These are phyloP conservation scores for Phenganax marumi DNA, from an alignment of 92 coral and sea anemone species.

Conservation along the genomic window DNA sequence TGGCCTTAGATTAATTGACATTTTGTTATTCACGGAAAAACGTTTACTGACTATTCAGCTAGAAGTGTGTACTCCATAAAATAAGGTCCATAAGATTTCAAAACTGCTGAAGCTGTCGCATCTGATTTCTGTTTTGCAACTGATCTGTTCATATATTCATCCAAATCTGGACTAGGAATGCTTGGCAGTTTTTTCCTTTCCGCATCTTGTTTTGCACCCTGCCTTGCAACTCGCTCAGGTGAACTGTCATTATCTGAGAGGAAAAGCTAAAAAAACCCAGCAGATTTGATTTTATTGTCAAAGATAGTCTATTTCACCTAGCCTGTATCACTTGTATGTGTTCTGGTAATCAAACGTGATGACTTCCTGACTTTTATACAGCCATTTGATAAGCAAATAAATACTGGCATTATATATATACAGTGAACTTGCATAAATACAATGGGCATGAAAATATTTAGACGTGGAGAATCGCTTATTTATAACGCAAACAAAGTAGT, in stretches of 20 bases:
- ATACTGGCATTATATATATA: no score
- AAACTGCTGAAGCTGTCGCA: constrained; percentile 57
- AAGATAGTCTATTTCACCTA: no score
- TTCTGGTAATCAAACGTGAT: no score
- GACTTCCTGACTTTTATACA: no score
- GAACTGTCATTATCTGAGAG: constrained; percentile 13
- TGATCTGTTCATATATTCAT: constrained; percentile 89
- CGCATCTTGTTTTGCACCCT: constrained; percentile 5
- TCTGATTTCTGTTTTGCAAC: constrained; percentile 88
- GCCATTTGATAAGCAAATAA: no score
- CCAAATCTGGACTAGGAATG: constrained; percentile 93
- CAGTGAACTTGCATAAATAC: no score
- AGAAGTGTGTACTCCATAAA: constrained; percentile 90
- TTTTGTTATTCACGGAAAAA: no score
- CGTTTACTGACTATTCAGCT: constrained; percentile 93
- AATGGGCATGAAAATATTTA: no score
- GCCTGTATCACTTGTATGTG: no score
- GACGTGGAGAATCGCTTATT: no score
- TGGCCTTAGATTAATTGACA: neutral
- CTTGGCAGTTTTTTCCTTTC: constrained; percentile 71
- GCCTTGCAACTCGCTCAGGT: neutral
- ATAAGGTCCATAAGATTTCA: constrained; percentile 92
- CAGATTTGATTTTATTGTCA: neutral
- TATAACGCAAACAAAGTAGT: no score
- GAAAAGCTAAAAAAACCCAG: neutral